These are phyloP conservation scores for Drosophila yakuba DNA, from an alignment of 1,140 invertebrate genomes.

Conservation along the genomic window DNA sequence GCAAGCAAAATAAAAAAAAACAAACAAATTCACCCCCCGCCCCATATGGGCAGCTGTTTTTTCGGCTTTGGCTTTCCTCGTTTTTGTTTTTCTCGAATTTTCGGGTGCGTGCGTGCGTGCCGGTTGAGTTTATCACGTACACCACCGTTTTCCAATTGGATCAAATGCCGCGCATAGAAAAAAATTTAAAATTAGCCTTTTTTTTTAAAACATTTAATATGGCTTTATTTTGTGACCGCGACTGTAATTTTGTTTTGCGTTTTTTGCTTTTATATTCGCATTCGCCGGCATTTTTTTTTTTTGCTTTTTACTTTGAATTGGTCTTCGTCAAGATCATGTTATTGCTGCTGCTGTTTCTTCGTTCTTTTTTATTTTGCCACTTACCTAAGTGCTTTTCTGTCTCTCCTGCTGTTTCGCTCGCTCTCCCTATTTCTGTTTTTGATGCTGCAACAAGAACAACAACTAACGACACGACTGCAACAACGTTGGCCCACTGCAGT, in stretches of 20 bases:
- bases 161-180: not conserved
- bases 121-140: constrained; percentile 71
- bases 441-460: constrained; percentile 52
- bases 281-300: constrained; percentile 61
- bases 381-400: constrained; percentile 55
- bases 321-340: constrained; percentile 30
- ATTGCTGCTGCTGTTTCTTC: not conserved
- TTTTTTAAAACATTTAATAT: not conserved
- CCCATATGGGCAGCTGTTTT: constrained; percentile 22
- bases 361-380: constrained; percentile 27
- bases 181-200: not conserved
- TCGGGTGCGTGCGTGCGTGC: constrained; percentile 62
- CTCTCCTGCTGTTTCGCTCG: constrained; percentile 40
- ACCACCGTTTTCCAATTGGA: constrained; percentile 53
- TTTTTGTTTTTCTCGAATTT: constrained; percentile 24
- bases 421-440: constrained; percentile 8
- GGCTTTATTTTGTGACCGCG: not conserved
- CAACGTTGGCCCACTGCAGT: constrained; percentile 39
- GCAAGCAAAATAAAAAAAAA: constrained; percentile 16
- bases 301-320: constrained; percentile 23
- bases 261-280: constrained; percentile 47
- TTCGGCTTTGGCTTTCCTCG: constrained; percentile 11
- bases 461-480: constrained; percentile 37
- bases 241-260: constrained; percentile 53
- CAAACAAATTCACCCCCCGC: constrained; percentile 8